These are phyloP conservation scores for Luscinia megarhynchos DNA, from an alignment of 2,797 vertebrate genomes.

Conservation along the genomic window DNA sequence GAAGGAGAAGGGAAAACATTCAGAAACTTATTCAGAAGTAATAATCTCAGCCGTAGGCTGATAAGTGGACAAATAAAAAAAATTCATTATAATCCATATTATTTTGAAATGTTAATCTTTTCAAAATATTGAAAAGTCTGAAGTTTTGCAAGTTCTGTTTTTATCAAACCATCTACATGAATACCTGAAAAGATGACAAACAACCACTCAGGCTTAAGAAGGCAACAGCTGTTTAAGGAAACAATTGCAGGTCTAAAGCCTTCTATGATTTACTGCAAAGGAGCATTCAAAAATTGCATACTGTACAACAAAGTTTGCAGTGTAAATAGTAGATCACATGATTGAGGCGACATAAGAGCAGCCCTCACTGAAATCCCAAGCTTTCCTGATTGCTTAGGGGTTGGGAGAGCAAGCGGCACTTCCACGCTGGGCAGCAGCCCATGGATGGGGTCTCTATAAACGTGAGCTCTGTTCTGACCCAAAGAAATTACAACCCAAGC, in stretches of 20 bases:
- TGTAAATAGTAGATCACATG: background rate
- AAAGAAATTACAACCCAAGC: background rate
- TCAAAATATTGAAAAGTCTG: background rate
- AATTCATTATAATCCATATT: background rate
- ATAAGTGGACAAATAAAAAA: background rate
- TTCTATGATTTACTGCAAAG: background rate
- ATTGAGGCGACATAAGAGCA: background rate
- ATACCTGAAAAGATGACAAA: background rate
- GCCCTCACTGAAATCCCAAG: background rate
- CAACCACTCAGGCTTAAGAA: background rate
- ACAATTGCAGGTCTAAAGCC: background rate
- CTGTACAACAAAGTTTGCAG: background rate
- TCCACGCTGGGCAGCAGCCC: background rate
- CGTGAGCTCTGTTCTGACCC: background rate
- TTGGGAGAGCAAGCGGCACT: background rate
- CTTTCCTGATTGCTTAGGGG: background rate
- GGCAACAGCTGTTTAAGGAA: background rate
- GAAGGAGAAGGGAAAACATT: background rate
- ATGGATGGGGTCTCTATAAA: background rate
- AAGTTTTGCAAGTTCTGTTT: background rate
- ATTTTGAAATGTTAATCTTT: background rate
- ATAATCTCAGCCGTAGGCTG: background rate
- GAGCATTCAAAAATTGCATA: background rate
- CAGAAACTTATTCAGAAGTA: background rate
- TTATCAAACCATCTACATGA: background rate